Conservation (phyloP, 2,888 invertebrate species). For the Zaprionus lineosus region DNA sequence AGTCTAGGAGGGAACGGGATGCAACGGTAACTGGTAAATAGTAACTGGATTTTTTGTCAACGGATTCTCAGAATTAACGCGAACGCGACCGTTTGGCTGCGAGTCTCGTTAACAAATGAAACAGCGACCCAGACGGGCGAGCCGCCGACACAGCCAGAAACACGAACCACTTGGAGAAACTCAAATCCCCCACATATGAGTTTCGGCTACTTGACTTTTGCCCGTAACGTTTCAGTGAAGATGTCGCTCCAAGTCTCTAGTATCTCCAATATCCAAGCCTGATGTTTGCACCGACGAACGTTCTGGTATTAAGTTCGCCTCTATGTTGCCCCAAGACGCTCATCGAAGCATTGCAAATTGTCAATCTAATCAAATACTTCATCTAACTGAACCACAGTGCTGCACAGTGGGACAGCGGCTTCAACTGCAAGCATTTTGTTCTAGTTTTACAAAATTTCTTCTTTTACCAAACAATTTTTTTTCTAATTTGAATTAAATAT, state of each 20-base stretch:
- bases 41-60: conserved; percentile 24
- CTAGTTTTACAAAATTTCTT: background rate
- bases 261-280: background rate
- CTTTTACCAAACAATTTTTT: background rate
- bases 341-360: conserved; percentile 79
- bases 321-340: conserved; percentile 63
- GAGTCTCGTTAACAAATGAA: conserved; percentile 68
- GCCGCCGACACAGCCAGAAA: conserved; percentile 12
- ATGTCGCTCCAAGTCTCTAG: conserved; percentile 39
- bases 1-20: too few species aligned
- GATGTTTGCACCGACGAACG: conserved; percentile 23
- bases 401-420: conserved; percentile 37
- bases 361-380: conserved; percentile 70
- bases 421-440: background rate
- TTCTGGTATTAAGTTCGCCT: conserved; percentile 43
- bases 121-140: conserved; percentile 35
- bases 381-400: conserved; percentile 4
- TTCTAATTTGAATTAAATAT: background rate
- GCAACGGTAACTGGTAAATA: background rate
- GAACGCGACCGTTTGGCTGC: conserved; percentile 59
- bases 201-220: conserved; percentile 66
- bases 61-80: conserved; percentile 32
- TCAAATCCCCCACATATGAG: conserved; percentile 29
- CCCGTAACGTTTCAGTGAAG: conserved; percentile 75
- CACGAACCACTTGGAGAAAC: conserved; percentile 53